A percentile compares a stretch with the other conserved stretches of the same genome.
Evolutionary conservation across 2,113 vertebrate genomes (phyloP).

Genomic region (Scytalopus superciliaris): DNA sequence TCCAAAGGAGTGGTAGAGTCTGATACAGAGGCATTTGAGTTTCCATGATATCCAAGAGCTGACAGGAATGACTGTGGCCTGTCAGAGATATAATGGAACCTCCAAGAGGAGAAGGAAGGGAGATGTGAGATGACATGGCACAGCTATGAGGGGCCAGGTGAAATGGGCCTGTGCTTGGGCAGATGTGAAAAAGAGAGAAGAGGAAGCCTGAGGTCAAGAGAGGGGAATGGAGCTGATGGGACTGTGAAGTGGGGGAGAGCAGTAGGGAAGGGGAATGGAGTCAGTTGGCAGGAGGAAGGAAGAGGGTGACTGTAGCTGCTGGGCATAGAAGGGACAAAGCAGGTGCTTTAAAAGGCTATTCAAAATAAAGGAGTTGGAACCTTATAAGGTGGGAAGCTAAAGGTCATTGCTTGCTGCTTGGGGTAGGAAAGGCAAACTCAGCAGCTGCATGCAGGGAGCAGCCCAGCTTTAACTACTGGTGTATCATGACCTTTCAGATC

Average conservation of each 20-base stretch:
- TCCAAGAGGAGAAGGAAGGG: neutral
- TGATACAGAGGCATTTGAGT: neutral
- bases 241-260: neutral
- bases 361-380: neutral
- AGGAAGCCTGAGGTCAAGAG: neutral
- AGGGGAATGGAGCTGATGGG: neutral
- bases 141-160: neutral
- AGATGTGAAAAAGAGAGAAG: neutral
- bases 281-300: neutral
- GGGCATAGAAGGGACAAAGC: neutral
- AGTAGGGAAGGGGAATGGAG: neutral
- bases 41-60: neutral
- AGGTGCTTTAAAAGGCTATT: neutral
- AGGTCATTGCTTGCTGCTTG: neutral
- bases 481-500: neutral
- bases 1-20: neutral
- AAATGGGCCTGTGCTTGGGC: neutral
- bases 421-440: neutral
- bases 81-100: neutral
- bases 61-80: neutral
- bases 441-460: neutral
- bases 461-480: neutral
- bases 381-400: neutral
- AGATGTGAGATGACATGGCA: neutral
- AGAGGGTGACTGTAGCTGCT: accelerated